Evolutionary conservation across 2,797 vertebrate species (phyloP), one percentile per base, ranked within the genome.

Genomic region (Taenioides sp.): DNA sequence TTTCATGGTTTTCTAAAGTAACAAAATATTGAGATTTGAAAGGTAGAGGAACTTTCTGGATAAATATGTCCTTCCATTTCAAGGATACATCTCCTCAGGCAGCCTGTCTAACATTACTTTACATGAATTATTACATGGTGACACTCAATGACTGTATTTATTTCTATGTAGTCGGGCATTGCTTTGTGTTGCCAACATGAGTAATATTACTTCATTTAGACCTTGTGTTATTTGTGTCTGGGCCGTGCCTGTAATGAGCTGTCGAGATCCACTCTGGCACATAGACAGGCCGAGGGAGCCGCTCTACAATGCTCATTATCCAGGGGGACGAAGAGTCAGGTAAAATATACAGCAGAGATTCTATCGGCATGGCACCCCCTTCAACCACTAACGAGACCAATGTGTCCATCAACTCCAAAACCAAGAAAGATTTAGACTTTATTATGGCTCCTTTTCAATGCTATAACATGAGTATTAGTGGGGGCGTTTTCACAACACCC

Each of bases 231-330:
- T 78, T 58, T 67, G 49, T 64, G 37, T 69, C 7, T 57, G 18
- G 43, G 43, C 43, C 64, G 18, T 58, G 60, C 55, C 49, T 75
- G 57, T 72, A 88, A 89, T 76, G 82, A 86, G 82, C 73, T 43
- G 34, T 55, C 52, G 61, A 17, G 54, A 76, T 61, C 54, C 25
- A 31, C 25, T 31, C 65, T 54, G 49, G 58, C 64, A 80, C 43
- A 43, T 49, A 58, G 72, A 77, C 68, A 76, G 65, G 74, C 84
- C 68, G 78, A 77, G 78, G 84, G 87, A 82, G 67, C 59, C 73
- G 67, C 69, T 31, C 71, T 74, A 67, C 60, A 49, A 58, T 52
- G 72, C 79, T 85, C 79, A 85, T 90, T 89, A 88, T 71, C 61
- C 43, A 1, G 63, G 58, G 10, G 27, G 71, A 84, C 72, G 78